phyloP scores from a whole-genome alignment of 2,797 vertebrate genomes.

The Euphonia xanthogaster region DNA sequence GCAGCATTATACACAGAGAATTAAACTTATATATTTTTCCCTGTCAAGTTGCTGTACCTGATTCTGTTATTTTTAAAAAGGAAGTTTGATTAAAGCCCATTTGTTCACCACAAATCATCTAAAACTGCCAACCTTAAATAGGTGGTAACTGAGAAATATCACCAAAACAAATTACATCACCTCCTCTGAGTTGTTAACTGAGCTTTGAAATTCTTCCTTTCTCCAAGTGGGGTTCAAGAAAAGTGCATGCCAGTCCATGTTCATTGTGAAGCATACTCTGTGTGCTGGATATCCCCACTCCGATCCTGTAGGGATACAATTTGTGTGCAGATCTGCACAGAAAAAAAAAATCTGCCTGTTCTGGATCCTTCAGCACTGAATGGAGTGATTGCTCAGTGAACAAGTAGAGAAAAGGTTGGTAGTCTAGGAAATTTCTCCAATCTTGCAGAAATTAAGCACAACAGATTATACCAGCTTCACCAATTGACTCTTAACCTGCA shows the following conservation, averaged over 20 bases:
- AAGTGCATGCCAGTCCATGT: constrained; percentile 16
- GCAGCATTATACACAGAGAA: background rate
- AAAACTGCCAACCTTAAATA: constrained; percentile 63
- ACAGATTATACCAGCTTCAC: background rate
- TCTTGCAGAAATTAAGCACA: background rate
- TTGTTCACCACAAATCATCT: constrained; percentile 57
- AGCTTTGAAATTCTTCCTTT: constrained; percentile 50
- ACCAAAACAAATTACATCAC: constrained; percentile 67
- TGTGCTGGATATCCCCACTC: background rate
- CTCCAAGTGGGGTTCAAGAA: constrained; percentile 33
- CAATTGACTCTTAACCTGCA: background rate
- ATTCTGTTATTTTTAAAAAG: constrained; percentile 38
- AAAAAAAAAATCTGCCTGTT: background rate
- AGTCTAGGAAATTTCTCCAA: background rate
- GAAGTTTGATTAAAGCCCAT: constrained; percentile 53
- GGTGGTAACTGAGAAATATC: constrained; percentile 66
- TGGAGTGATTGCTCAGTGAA: background rate
- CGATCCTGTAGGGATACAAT: rapidly evolving
- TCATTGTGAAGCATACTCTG: background rate
- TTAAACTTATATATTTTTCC: constrained; percentile 37
- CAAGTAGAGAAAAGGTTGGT: background rate
- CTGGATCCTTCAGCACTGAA: background rate
- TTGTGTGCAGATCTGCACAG: background rate
- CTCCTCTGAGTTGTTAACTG: constrained; percentile 30
- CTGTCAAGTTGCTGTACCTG: constrained; percentile 36